Evolutionary conservation across 2,113 vertebrate genomes (phyloP), one percentile per base, ranked within the genome.

Genomic region (Petrocephalus zakoni): DNA sequence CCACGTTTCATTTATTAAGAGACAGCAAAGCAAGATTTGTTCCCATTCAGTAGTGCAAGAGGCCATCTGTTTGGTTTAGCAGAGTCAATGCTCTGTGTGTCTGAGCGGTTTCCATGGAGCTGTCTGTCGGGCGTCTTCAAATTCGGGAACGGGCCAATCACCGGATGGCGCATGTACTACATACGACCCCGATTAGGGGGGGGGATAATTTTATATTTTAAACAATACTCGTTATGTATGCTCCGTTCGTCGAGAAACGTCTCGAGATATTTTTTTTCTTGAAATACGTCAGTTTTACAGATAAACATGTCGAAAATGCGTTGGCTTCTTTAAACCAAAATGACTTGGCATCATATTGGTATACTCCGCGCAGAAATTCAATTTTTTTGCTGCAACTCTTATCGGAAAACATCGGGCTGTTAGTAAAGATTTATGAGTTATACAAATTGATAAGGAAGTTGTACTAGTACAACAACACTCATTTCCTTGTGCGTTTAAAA

Each of bases 321-420:
- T 37, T 37, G 68, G 29, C 29, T 75, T 75, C 68, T 37, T 75
- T 34, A 13, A 37, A 75, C 68, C 29, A 75, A 37, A 68, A 75
- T 5, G 17, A 75, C 68, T 2, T 11, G 29, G 2, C 68, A 34
- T 37, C 29, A 2, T 37, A 37, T 52, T 92, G 89, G 90, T 92
- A 89, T 55, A n/a, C 10, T 87, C 90, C 89, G 19, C 87, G 92
- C 87, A 85, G 88, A 90, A 90, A 88, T 90, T 90, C 29, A 92
- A 88, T 51, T n/a, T 81, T 15, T 21, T 61, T 51, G 5, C 49
- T 55, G 4, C 29, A 55, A 15, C 19, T 42, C 19, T 22, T 68
- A 61, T 21, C 22, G 21, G 21, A n/a, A 61, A 61, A 61, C 22
- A 61, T 7, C 22, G 6, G 22, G 22, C 25, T 46, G 8, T 29